Percentiles rank a stretch among this genome's conserved stretches.
Conservation (phyloP, 1,140 invertebrate species). For the Physella acuta region DNA sequence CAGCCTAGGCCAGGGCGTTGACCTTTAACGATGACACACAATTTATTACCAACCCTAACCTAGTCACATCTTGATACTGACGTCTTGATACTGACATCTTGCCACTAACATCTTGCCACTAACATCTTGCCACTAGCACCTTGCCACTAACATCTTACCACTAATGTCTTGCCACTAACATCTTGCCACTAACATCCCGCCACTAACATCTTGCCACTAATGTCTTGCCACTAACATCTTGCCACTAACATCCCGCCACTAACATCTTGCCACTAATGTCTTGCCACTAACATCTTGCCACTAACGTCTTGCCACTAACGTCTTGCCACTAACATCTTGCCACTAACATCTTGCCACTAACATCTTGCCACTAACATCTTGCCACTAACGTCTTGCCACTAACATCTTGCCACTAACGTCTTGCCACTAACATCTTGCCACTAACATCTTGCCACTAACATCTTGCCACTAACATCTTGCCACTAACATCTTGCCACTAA, state of each 20-base stretch:
- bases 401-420: neutral
- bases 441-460: neutral
- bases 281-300: neutral
- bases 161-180: neutral
- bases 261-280: neutral
- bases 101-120: neutral
- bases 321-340: neutral
- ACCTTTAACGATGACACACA: too few species aligned
- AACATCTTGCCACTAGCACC: neutral
- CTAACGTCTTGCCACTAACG: neutral
- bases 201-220: neutral
- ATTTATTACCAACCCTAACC: too few species aligned
- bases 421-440: neutral
- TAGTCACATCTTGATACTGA: neutral
- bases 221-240: too few species aligned
- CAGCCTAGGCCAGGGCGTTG: too few species aligned
- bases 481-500: too few species aligned
- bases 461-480: too few species aligned
- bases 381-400: neutral
- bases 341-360: neutral
- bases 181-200: neutral
- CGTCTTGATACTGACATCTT: neutral
- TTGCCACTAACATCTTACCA: neutral
- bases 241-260: neutral
- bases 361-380: neutral